Conservation (phyloP, 2,888 invertebrate species). For the Xestia sexstrigata region DNA sequence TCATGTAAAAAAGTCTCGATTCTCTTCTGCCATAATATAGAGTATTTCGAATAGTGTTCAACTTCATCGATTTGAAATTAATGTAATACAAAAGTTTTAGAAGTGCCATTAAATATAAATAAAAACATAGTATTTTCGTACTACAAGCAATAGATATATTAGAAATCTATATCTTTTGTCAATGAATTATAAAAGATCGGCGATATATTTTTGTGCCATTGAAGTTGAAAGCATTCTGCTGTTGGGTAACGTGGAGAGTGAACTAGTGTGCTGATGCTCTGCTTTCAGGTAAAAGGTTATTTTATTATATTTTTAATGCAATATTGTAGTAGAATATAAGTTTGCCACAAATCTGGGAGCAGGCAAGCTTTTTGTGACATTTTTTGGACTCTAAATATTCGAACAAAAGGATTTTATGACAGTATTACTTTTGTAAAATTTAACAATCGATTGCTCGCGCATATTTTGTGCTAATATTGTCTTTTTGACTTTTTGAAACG, state of each 20-base stretch:
- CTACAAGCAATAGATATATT: conserved; percentile 78
- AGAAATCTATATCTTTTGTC: conserved; percentile 62
- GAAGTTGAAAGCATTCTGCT: conserved; percentile 33
- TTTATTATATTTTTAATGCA: conserved; percentile 33
- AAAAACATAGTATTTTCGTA: conserved; percentile 85
- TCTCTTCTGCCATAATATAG: conserved; percentile 59
- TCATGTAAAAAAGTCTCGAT: conserved; percentile 48
- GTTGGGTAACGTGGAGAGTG: conserved; percentile 25
- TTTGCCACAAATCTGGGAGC: conserved; percentile 30
- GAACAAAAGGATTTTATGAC: conserved; percentile 35
- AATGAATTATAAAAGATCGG: conserved; percentile 62
- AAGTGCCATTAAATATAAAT: conserved; percentile 87
- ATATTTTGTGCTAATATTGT: conserved; percentile 28
- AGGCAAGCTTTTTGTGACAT: conserved; percentile 43
- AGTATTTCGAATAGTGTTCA: conserved; percentile 60
- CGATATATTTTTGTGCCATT: conserved; percentile 73
- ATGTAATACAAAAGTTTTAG: conserved; percentile 75
- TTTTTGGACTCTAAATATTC: conserved; percentile 36
- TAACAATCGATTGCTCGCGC: conserved; percentile 24
- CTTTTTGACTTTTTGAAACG: conserved; percentile 27
- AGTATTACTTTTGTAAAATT: conserved; percentile 48
- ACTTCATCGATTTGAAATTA: conserved; percentile 58
- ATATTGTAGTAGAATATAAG: conserved; percentile 19
- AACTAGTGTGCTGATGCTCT: conserved; percentile 24
- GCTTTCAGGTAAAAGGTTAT: conserved; percentile 29